Evolutionary conservation across 2,113 vertebrate species (phyloP), one percentile per base, ranked within the genome.

Genomic region (Glaucidium brasilianum): DNA sequence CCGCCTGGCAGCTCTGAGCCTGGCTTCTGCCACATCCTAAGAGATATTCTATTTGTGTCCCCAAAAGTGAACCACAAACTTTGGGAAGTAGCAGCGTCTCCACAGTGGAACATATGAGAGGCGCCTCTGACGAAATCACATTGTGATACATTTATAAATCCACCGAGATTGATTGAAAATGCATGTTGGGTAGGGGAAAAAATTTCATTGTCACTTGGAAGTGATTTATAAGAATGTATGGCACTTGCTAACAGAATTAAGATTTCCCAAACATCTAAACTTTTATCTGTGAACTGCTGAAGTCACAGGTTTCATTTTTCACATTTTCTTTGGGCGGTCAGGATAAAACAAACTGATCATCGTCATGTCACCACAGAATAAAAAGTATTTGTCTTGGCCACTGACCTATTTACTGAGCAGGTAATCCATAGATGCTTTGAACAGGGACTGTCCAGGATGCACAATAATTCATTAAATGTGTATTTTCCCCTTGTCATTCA

Each of bases 251-350:
- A 80, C 89, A 92, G 90, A 93, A 93, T 56, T 55, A 74, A 64
- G 63, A 72, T 90, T 97, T 96, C 94, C 75, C 75, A 97, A 98
- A 80, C 97, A 90, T 87, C 32, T 86, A 91, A 78, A 92, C 81
- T 91, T 45, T 72, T 89, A 55, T 88, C 74, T 92, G n/a, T 66
- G 72, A 79, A 81, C 85, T 93, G 92, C 87, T 92, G 64, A 91
- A 94, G 55, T 89, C 76, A 94, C 50, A 58, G 58, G 10, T 74
- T 94, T 84, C 45, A 26, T n/a, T 81, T 85, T 84, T 88, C 69
- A 52, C 45, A 72, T 95, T 92, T 92, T 55, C 22, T 77, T 63
- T 8, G 27, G 60, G 60, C 73, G 93, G 9, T 79, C 78, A 89
- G 60, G 32, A 69, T 41, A 71, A 73, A 91, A 62, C 2, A 91